Evolutionary conservation across 1,140 invertebrate species (phyloP).

Genomic region (Platyura marginata): DNA sequence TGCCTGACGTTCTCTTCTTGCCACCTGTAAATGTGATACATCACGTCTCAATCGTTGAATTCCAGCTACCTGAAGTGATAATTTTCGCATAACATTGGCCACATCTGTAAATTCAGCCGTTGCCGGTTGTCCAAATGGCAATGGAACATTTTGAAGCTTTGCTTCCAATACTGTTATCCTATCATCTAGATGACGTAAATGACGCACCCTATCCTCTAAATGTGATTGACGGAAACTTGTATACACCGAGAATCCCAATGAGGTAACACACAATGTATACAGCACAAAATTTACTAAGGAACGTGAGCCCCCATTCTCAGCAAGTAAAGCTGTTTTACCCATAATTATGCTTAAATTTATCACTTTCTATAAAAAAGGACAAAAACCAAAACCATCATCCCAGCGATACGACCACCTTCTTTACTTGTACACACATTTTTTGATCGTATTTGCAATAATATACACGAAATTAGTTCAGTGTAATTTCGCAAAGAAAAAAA

Average conservation of each 20-base stretch:
- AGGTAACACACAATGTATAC: conserved; percentile 20
- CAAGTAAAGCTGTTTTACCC: background rate
- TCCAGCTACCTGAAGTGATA: conserved; percentile 11
- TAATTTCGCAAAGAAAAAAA: too few relatives aligned
- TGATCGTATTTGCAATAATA: background rate
- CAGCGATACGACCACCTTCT: background rate
- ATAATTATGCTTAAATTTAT: background rate
- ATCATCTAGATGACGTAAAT: conserved; percentile 18
- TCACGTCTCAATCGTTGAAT: conserved; percentile 20
- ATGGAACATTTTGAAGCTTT: conserved; percentile 5
- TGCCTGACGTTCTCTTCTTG: conserved; percentile 16
- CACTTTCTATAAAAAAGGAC: background rate
- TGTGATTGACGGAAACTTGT: conserved; percentile 18
- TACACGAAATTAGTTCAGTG: background rate
- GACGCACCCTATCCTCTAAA: conserved; percentile 15
- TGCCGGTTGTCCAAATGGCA: background rate
- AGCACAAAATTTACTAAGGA: conserved; percentile 17
- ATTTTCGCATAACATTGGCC: conserved; percentile 5
- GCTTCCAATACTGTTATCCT: conserved; percentile 18
- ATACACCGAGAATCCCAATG: conserved; percentile 19
- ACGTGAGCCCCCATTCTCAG: background rate
- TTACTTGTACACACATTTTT: background rate
- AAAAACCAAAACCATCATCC: background rate
- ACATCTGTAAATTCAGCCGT: conserved; percentile 3
- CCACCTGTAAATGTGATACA: conserved; percentile 20